phyloP scores from a whole-genome alignment of 2,113 vertebrate species.

The Perccottus glenii region DNA sequence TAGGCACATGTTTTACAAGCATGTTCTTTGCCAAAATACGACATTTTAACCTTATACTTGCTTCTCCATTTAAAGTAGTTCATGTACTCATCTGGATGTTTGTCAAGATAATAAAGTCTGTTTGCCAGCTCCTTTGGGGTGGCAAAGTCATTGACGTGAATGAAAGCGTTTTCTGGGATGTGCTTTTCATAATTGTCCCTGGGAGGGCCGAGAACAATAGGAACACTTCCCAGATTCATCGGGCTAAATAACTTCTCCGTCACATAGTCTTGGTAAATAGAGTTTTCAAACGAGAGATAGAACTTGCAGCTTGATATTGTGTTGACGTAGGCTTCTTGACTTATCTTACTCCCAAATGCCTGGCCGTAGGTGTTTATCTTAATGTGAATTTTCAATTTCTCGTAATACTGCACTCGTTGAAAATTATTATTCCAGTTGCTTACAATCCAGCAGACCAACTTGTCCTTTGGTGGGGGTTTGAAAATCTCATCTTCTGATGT shows the following conservation, averaged over 20 bases:
- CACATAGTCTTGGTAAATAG: constrained; percentile 87
- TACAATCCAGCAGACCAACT: constrained; percentile 89
- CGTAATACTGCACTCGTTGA: constrained; percentile 84
- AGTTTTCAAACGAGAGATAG: constrained; percentile 90
- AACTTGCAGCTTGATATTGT: constrained; percentile 87
- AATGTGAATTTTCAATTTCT: constrained; percentile 83
- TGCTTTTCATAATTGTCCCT: constrained; percentile 87
- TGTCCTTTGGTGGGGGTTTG: constrained; percentile 84
- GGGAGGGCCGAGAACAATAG: constrained; percentile 84
- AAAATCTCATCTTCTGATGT: constrained; percentile 75
- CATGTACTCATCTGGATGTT: constrained; percentile 82
- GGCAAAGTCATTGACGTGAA: constrained; percentile 87
- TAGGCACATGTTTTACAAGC: constrained; percentile 85
- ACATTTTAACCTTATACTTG: constrained; percentile 76
- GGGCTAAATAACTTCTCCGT: constrained; percentile 88
- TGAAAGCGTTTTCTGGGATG: constrained; percentile 85
- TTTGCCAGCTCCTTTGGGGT: constrained; percentile 84
- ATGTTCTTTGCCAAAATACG: constrained; percentile 82
- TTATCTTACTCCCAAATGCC: constrained; percentile 78
- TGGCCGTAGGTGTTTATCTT: constrained; percentile 81
- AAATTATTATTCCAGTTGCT: constrained; percentile 85
- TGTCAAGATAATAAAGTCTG: constrained; percentile 84
- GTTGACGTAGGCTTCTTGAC: constrained; percentile 76
- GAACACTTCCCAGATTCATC: constrained; percentile 81
- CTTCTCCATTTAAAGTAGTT: constrained; percentile 86